Evolutionary conservation across 2,888 invertebrate species (phyloP).

Genomic region (Drosophila affinis): DNA sequence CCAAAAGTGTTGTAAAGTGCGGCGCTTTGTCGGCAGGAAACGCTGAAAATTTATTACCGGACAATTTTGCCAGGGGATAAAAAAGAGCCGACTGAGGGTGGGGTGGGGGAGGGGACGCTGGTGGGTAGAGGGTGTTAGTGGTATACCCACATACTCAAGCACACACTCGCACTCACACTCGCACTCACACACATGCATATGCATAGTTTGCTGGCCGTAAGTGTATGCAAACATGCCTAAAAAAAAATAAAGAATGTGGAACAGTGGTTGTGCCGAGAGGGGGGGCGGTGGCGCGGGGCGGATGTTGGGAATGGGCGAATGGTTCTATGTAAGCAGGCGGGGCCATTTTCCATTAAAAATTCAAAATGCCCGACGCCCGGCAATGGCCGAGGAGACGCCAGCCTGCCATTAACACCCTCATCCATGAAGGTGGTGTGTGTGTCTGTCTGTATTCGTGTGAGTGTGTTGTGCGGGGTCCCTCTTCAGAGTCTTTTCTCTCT

Average conservation of each 20-base stretch:
- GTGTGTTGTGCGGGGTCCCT: conserved; percentile 29
- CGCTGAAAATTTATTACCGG: conserved; percentile 82
- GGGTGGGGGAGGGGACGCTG: conserved; percentile 3
- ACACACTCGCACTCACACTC: conserved; percentile 37
- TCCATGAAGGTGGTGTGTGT: conserved; percentile 31
- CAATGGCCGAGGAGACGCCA: conserved; percentile 48
- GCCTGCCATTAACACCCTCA: conserved; percentile 74
- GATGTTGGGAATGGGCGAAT: conserved; percentile 6
- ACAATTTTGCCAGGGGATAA: conserved; percentile 72
- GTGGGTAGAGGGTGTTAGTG: conserved; percentile 7
- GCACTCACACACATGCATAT: conserved; percentile 64
- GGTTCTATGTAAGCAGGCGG: conserved; percentile 32
- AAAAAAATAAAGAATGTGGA: conserved; percentile 67
- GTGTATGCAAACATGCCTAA: conserved; percentile 77
- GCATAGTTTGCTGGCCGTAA: conserved; percentile 73
- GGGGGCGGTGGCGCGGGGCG: too few species aligned
- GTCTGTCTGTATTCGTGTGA: conserved; percentile 26
- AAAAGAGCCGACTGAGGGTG: conserved; percentile 44
- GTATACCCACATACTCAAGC: conserved; percentile 7
- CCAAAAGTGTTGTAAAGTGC: conserved; percentile 80
- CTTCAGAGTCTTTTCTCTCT: conserved; percentile 35
- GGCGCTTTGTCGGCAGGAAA: conserved; percentile 81
- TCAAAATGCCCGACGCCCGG: conserved; percentile 75
- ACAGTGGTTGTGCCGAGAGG: conserved; percentile 29
- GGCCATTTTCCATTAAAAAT: conserved; percentile 71